These are phyloP conservation scores for Myoxocephalus aenaeus DNA, from an alignment of 2,797 vertebrate genomes.

Conservation along the genomic window DNA sequence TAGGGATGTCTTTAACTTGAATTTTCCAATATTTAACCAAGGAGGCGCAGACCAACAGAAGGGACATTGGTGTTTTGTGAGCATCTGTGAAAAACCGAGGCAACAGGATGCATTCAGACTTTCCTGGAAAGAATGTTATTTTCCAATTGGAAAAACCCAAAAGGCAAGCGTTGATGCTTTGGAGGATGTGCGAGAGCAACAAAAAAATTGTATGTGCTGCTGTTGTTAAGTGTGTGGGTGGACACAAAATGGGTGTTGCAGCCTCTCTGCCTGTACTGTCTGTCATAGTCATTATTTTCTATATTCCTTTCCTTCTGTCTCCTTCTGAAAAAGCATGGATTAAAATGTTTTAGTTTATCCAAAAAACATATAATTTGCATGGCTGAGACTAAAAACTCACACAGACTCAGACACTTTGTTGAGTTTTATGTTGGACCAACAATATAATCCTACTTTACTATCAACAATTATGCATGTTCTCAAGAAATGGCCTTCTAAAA, in stretches of 20 bases:
- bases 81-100: conserved; percentile 1
- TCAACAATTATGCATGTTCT: background rate
- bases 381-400: background rate
- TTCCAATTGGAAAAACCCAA: conserved; percentile 37
- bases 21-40: background rate
- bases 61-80: background rate
- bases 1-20: background rate
- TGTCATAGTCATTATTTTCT: conserved; percentile 60
- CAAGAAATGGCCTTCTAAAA: background rate
- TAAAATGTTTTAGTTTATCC: conserved; percentile 1
- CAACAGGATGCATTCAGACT: conserved; percentile 28
- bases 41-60: background rate
- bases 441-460: background rate
- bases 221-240: conserved; percentile 56
- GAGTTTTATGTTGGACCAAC: background rate
- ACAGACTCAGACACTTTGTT: background rate
- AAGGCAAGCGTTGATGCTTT: conserved; percentile 23
- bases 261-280: conserved; percentile 52
- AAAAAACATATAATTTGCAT: conserved; percentile 6
- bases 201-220: conserved; percentile 8
- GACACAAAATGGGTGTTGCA: conserved; percentile 65
- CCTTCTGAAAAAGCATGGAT: conserved; percentile 13
- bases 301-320: conserved; percentile 6
- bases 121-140: conserved; percentile 32
- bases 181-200: conserved; percentile 13